Evolutionary conservation across 2,888 invertebrate genomes (phyloP), one percentile per base, ranked within the genome.

Genomic region (Cybosia mesomella): DNA sequence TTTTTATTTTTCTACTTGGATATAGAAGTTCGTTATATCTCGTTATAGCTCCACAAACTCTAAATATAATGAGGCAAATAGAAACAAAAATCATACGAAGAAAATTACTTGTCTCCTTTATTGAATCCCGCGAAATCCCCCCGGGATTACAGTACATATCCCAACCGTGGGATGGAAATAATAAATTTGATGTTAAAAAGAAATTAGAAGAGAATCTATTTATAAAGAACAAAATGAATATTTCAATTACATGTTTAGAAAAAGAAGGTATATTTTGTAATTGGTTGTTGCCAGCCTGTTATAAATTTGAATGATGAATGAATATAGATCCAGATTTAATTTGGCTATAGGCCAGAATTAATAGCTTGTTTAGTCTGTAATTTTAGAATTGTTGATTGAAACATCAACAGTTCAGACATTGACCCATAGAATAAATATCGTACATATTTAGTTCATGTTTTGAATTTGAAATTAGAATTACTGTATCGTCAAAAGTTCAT

Each of bases 181-280:
- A 78, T 79, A 78, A 82, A 81, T 84, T 83, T 79, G 77, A 72
- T 80, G 78, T 78, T 74, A 65, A 73, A n/a, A 75, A 66, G 58
- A 80, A 10, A 58, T 58, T 32, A 57, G 4, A 21, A 21, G 13
- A 9, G 34, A 22, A n/a, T 55, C 22, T 55, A 55, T 55, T 24
- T 24, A 54, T 13, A 22, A 43, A 55, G 22, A 22, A 55, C 22
- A 13, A 55, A 21, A 55, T 55, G 24, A 55, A 11, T 55, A 55
- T 36, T 43, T 49, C 49, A n/a, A 49, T 49, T 49, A 49, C 8
- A 49, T n/a, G 8, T 49, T 49, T 8, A 18, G n/a, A 49, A 49
- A 49, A 49, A n/a, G 43, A 49, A 49, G 18, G 49, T n/a, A 49
- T 49, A n/a, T 49, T 49, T 49, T 7, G 9, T n/a, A 49, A 49